These are phyloP conservation scores for Meda fulgida DNA, from an alignment of 2,797 vertebrate genomes.

Conservation along the genomic window DNA sequence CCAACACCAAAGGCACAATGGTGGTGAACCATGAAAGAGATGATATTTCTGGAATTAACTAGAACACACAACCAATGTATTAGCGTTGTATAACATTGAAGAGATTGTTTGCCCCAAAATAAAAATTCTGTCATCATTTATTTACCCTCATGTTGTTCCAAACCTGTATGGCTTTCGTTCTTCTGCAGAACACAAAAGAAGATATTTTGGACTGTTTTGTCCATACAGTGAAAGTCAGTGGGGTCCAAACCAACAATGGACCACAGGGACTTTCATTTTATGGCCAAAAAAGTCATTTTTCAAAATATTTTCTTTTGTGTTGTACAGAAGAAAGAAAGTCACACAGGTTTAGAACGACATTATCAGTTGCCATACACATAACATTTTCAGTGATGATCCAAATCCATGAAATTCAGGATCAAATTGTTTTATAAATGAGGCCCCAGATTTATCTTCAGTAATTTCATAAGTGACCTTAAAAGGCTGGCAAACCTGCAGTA, in stretches of 20 bases:
- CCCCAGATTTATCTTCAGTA: slow-evolving; percentile 2
- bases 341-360: neutral
- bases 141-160: neutral
- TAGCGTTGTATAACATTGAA: neutral
- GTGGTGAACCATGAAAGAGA: slow-evolving; percentile 90
- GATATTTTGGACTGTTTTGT: neutral
- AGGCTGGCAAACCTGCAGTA: slow-evolving; percentile 76
- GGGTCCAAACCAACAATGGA: neutral
- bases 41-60: slow-evolving; percentile 87
- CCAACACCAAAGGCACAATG: slow-evolving; percentile 87
- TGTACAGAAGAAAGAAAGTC: neutral
- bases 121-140: neutral
- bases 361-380: too few relatives aligned
- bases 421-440: neutral
- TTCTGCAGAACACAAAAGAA: neutral
- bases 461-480: slow-evolving; percentile 4
- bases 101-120: neutral
- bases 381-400: neutral
- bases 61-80: slow-evolving; percentile 14
- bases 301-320: neutral
- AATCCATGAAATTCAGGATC: neutral
- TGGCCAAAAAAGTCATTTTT: neutral
- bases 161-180: neutral
- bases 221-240: neutral
- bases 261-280: neutral